A percentile compares a stretch with the other conserved stretches of the same genome.
Evolutionary conservation across 2,888 invertebrate species (phyloP).

Genomic region (Papilio demoleus): DNA sequence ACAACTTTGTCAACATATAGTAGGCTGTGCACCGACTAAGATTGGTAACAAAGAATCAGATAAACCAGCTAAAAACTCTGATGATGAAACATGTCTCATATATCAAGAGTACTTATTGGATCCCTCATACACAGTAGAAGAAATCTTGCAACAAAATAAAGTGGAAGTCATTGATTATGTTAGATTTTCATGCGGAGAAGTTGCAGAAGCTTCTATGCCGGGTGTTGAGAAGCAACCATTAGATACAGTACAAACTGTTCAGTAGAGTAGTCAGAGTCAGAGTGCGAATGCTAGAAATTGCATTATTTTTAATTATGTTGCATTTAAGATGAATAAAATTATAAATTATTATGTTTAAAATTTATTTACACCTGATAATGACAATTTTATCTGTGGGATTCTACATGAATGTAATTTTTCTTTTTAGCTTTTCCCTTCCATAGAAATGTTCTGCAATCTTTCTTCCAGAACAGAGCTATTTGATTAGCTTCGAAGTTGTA

Average conservation of each 20-base stretch:
- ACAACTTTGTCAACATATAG: slow-evolving; percentile 95
- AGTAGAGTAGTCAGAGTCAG: slow-evolving; percentile 66
- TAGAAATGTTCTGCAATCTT: slow-evolving; percentile 87
- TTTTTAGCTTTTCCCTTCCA: slow-evolving; percentile 78
- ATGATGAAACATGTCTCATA: slow-evolving; percentile 91
- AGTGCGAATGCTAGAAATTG: slow-evolving; percentile 30
- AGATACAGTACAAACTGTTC: slow-evolving; percentile 85
- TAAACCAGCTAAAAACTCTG: slow-evolving; percentile 84
- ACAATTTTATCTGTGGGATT: slow-evolving; percentile 42
- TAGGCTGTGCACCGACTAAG: slow-evolving; percentile 92
- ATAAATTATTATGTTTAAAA: slow-evolving; percentile 34
- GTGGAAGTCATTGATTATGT: slow-evolving; percentile 90
- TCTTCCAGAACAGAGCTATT: slow-evolving; percentile 87
- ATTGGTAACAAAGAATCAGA: slow-evolving; percentile 87
- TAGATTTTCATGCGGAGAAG: slow-evolving; percentile 94
- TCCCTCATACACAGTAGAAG: slow-evolving; percentile 88
- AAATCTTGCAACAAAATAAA: slow-evolving; percentile 86
- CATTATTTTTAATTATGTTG: slow-evolving; percentile 48
- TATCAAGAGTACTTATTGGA: slow-evolving; percentile 95
- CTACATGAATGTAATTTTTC: slow-evolving; percentile 50
- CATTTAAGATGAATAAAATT: slow-evolving; percentile 51
- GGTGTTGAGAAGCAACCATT: slow-evolving; percentile 81
- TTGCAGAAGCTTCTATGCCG: slow-evolving; percentile 64
- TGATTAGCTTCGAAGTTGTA: slow-evolving; percentile 81
- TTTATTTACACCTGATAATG: slow-evolving; percentile 33